Base-by-base conservation (phyloP, 1,140 invertebrate species). In the Leucophenga varia region DNA sequence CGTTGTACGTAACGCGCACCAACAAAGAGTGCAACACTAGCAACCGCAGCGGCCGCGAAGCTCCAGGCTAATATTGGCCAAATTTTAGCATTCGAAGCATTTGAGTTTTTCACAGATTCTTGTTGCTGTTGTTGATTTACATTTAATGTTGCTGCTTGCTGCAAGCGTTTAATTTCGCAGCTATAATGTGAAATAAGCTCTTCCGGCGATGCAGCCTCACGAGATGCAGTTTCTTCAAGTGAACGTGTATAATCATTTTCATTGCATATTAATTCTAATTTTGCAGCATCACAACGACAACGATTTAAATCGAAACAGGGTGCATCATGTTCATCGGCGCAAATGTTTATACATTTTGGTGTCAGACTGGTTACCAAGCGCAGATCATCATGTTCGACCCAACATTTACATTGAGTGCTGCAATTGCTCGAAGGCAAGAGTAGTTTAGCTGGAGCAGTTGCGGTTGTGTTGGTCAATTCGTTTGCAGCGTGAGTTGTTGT, bases 291-390 rank as follows among this genome's bases (percentile, higher is more conserved):
- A 16, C 63, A 67, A 7, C 1, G 14, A 5, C 60, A 64, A 1
- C 21, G 8, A 2, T 2, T 1, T 3, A 63, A 22, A 3, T 49
- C 28, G 5, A 59, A 16, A 25, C 63, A 65, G 1, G 59, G 41
- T 6, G 50, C 10, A 20, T 63, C 59, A 10, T 42, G 22, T 1
- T 48, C 40, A 25, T 59, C 53, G 12, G 3, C 12, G 22, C 63
- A 65, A 1, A 45, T 17, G 14, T 42, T 49, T 16, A 18, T 16
- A 19, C 61, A 65, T 14, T 59, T n/a, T 59, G 18, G 21, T 7
- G 17, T 32, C 8, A 44, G 20, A 16, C n/a, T n/a, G n/a, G n/a
- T n/a, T n/a, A n/a, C n/a, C n/a, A n/a, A 13, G 1, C 53, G 31
- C 19, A 16, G 7, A 7, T 31, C 22, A n/a, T 35, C 19, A 3